Evolutionary conservation across 2,113 vertebrate species (phyloP).

Genomic region (Rhea americana): DNA sequence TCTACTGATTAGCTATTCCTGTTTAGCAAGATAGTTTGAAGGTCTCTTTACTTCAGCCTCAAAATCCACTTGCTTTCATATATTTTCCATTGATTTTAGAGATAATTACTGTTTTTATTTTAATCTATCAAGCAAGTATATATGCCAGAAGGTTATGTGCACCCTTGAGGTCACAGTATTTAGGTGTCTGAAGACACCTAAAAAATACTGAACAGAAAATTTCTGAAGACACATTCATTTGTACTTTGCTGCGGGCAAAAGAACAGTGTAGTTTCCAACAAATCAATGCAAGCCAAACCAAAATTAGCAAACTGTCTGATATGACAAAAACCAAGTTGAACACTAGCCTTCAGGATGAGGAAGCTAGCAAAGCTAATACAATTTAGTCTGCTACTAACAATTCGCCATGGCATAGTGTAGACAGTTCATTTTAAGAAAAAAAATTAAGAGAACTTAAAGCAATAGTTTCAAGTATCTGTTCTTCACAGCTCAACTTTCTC

Average conservation of each 20-base stretch:
- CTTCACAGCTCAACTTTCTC: background rate
- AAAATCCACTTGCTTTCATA: background rate
- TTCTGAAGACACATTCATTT: background rate
- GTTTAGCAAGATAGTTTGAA: background rate
- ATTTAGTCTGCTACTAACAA: conserved; percentile 35
- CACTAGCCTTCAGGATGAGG: conserved; percentile 45
- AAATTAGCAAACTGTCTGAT: conserved; percentile 56
- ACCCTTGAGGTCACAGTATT: background rate
- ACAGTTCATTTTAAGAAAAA: background rate
- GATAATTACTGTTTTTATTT: background rate
- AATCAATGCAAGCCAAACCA: conserved; percentile 45
- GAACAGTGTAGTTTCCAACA: background rate
- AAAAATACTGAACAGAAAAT: background rate
- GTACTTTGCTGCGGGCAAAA: conserved; percentile 29
- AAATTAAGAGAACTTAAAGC: background rate
- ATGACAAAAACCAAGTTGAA: conserved; percentile 56
- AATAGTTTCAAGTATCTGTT: background rate
- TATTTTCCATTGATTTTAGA: background rate
- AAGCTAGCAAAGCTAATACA: conserved; percentile 55
- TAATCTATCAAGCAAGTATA: background rate
- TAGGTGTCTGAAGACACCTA: conserved; percentile 9
- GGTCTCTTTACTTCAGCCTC: background rate
- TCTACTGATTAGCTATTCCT: background rate
- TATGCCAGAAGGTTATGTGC: background rate
- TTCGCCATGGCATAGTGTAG: conserved; percentile 13